Base-by-base conservation (phyloP, 2,888 invertebrate species). In the Chirona hameri region DNA sequence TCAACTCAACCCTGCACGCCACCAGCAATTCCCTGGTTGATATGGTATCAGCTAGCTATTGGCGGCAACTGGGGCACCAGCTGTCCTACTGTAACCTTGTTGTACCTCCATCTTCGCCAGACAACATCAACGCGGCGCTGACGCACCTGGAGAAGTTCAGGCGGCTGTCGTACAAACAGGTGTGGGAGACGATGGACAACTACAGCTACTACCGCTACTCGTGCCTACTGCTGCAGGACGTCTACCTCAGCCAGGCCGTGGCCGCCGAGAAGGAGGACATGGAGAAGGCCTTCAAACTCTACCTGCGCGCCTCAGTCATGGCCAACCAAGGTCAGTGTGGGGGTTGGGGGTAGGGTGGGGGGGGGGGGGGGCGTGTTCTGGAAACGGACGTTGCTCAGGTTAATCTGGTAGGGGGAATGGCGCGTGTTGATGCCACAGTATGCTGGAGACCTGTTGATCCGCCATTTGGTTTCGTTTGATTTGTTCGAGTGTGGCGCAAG, bases 211-310 rank as follows among this genome's bases (percentile, higher is more conserved):
- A 80, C 52, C 80, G 29, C 52, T 80, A 80, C 80, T 48, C 80
- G 15, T 80, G 80, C 29, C 48, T 80, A 52, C 80, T 80, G 80
- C 52, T 52, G 80, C 80, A 80, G 80, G 76, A 76, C 52, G 80
- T 80, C 52, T 80, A 55, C 52, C 52, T 80, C 80, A 55, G 29
- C 52, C 52, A 80, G 52, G 80, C 52, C 0, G 52, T 80, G 80
- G 52, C 52, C 80, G 48, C 52, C 29, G 80, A 52, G 52, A 48
- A 80, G 52, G 52, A 48, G 21, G 27, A 80, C 80, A 27, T 48
- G 12, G 80, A 52, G 48, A 39, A 39, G 39, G 76, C 80, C 27
- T 55, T 80, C 80, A 55, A 80, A 21, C 80, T 80, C 15, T 80
- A 52, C 52, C 80, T 52, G 52, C 52, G 80, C 14, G 80, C 52